Evolutionary conservation across 2,888 invertebrate genomes (phyloP).

Genomic region (Agonopterix arenella): DNA sequence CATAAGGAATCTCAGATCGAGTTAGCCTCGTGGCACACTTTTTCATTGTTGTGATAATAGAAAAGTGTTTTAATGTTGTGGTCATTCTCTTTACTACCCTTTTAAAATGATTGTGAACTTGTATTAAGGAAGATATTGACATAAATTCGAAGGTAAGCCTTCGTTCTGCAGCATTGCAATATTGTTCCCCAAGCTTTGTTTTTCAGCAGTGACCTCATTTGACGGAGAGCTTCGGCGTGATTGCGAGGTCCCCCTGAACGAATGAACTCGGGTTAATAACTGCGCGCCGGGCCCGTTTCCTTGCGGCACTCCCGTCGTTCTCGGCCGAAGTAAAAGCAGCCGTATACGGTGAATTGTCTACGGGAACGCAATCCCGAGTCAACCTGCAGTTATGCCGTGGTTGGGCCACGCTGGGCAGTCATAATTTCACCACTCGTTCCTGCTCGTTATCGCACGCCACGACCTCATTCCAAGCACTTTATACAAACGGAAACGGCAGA

Average conservation of each 20-base stretch:
- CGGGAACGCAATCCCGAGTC: slow-evolving; percentile 18
- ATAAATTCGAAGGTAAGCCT: too few relatives aligned
- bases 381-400: slow-evolving; percentile 10
- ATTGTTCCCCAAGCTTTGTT: slow-evolving; percentile 21
- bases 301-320: not conserved
- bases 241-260: slow-evolving; percentile 30
- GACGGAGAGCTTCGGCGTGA: slow-evolving; percentile 28
- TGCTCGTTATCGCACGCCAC: slow-evolving; percentile 60
- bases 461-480: slow-evolving; percentile 61
- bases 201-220: slow-evolving; percentile 41
- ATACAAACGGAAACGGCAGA: slow-evolving; percentile 47
- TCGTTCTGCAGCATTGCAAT: too few relatives aligned
- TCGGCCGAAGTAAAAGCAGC: not conserved
- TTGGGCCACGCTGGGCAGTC: not conserved
- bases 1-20: too few relatives aligned
- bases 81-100: too few relatives aligned
- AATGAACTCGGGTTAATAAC: slow-evolving; percentile 44
- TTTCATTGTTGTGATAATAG: too few relatives aligned
- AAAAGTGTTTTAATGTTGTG: too few relatives aligned
- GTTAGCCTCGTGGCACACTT: too few relatives aligned
- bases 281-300: slow-evolving; percentile 8
- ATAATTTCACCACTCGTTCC: slow-evolving; percentile 41
- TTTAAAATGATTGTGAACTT: too few relatives aligned
- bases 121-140: too few relatives aligned
- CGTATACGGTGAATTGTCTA: slow-evolving; percentile 31